Percentiles rank a stretch among this genome's conserved stretches.
phyloP scores from a whole-genome alignment of 1,140 invertebrate species.

The Oreohelix idahoensis region DNA sequence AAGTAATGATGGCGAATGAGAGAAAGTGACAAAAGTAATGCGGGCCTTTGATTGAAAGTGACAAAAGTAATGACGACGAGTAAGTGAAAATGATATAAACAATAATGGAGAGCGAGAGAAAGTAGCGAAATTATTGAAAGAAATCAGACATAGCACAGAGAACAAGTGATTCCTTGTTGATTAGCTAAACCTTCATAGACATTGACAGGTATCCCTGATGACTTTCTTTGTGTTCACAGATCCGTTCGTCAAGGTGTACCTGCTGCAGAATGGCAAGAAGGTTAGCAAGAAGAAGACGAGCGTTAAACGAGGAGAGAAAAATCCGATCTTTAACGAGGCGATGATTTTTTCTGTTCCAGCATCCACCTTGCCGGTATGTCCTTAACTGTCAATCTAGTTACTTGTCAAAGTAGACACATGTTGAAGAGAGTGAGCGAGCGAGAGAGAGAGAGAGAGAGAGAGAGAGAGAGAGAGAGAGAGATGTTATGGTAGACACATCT shows the following conservation, averaged over 20 bases:
- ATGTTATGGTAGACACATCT: too few species aligned
- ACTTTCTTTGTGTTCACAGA: slow-evolving; percentile 69
- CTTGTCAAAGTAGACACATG: too few species aligned
- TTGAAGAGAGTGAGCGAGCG: not conserved
- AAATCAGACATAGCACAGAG: too few species aligned
- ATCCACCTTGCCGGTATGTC: slow-evolving; percentile 61
- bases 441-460: not conserved
- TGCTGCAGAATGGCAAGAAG: slow-evolving; percentile 77
- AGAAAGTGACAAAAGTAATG: not conserved
- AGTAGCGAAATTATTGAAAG: not conserved
- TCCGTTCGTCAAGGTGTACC: slow-evolving; percentile 78
- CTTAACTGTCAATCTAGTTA: too few species aligned
- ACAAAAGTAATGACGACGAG: not conserved
- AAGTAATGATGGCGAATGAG: not conserved
- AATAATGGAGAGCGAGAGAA: not conserved
- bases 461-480: not conserved
- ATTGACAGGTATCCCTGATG: too few species aligned
- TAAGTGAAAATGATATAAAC: not conserved
- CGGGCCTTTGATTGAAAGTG: not conserved
- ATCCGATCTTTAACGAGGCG: slow-evolving; percentile 78
- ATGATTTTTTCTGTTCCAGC: slow-evolving; percentile 78
- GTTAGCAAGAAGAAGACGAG: slow-evolving; percentile 79
- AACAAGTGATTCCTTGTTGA: too few species aligned
- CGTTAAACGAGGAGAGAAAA: slow-evolving; percentile 75
- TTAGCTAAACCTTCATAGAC: too few species aligned